A percentile compares a stretch with the other conserved stretches of the same genome.
phyloP scores from a whole-genome alignment of 2,113 vertebrate genomes.

The Saguinus midas region DNA sequence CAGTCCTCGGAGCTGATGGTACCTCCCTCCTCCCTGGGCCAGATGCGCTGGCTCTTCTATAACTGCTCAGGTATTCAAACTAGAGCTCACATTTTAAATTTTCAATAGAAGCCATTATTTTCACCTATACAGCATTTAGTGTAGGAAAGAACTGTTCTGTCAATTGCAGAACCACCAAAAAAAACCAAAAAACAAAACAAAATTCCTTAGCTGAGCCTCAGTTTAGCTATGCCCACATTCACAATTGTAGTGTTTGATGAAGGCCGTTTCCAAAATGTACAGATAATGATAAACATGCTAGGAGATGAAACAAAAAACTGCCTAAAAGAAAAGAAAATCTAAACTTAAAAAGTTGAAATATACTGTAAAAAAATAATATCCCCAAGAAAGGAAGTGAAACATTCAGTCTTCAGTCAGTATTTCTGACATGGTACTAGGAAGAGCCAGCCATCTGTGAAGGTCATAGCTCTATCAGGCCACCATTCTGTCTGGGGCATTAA shows the following conservation, averaged over 20 bases:
- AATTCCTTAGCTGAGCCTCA: no score
- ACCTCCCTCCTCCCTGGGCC: no score
- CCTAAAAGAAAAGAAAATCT: constrained; percentile 16
- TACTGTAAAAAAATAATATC: background rate
- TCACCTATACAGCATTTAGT: background rate
- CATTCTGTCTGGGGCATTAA: background rate
- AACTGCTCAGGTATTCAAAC: background rate
- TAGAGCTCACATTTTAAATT: background rate
- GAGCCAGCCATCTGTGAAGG: background rate
- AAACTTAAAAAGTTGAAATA: background rate
- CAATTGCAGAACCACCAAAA: background rate
- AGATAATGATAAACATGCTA: background rate
- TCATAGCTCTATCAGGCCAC: background rate
- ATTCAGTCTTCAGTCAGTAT: background rate
- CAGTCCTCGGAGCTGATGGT: fast-evolving
- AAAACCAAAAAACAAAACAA: background rate
- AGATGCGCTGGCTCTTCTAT: background rate
- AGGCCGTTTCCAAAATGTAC: background rate
- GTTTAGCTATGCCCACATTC: no score
- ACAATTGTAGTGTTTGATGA: background rate
- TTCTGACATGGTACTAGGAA: background rate
- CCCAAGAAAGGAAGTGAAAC: background rate
- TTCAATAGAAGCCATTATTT: background rate
- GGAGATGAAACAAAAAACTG: background rate
- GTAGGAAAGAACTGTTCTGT: background rate